These are phyloP conservation scores for Rhinogobius similis DNA, from an alignment of 2,113 vertebrate species.

Conservation along the genomic window DNA sequence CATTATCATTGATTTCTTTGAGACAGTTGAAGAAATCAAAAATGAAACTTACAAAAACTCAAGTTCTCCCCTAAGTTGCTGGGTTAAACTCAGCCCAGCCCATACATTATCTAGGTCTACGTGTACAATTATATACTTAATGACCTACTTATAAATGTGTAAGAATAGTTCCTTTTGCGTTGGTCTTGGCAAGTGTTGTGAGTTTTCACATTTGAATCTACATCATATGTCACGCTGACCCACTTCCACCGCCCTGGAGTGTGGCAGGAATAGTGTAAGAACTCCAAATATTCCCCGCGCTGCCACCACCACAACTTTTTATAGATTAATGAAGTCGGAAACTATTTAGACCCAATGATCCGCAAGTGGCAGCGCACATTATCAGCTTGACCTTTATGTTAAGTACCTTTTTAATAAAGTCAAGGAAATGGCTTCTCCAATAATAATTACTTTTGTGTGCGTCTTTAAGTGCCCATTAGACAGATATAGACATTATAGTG, in stretches of 20 bases:
- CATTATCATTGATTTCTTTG: too few relatives aligned
- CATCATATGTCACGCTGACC: not conserved
- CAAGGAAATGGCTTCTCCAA: conserved; percentile 19
- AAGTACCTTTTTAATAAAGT: conserved; percentile 17
- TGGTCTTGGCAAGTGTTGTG: not conserved
- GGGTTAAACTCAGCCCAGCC: too few relatives aligned
- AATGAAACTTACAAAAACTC: too few relatives aligned
- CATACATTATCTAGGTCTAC: too few relatives aligned
- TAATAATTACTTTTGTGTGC: conserved; percentile 40
- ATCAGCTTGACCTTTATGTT: conserved; percentile 6
- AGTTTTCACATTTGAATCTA: not conserved
- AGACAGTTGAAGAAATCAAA: too few relatives aligned
- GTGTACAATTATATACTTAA: not conserved
- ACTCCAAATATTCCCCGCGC: conserved; percentile 2
- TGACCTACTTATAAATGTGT: not conserved
- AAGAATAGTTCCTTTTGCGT: not conserved
- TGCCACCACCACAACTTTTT: not conserved
- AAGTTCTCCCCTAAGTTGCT: too few relatives aligned
- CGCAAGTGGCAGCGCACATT: not conserved
- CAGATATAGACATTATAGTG: conserved; percentile 44
- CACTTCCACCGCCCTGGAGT: conserved; percentile 5
- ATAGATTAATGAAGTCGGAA: not conserved
- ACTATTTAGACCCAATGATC: conserved; percentile 14
- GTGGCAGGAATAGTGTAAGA: conserved; percentile 6
- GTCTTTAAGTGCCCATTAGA: conserved; percentile 49